Evolutionary conservation across 2,113 vertebrate species (phyloP), one percentile per base, ranked within the genome.

Genomic region (Carassius auratus): DNA sequence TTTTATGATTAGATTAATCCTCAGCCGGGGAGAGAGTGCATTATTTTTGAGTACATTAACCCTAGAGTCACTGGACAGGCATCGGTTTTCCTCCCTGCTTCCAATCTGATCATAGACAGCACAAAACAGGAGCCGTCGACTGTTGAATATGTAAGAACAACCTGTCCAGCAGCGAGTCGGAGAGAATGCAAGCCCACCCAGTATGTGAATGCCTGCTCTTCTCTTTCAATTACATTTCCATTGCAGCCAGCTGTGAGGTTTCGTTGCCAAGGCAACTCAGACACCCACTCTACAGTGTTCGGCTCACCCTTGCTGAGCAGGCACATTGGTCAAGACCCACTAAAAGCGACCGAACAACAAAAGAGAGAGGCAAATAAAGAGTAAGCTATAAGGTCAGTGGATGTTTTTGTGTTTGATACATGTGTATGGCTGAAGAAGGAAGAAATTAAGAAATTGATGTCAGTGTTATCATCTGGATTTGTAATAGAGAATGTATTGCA

Each of bases 1-100:
- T 84, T 84, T 85, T 84, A 61, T 87, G 78, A 90, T 86, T 82
- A 76, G 85, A 89, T 89, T 89, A 88, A 85, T 86, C 77, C 80
- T 77, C 57, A 23, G 42, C 81, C 30, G 19, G 52, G 42, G 50
- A 19, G 52, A 76, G 71, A 78, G 79, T 61, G 62, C n/a, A 36
- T 33, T 30, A 21, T 77, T 61, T 45, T 74, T 80, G 26, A 52
- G 48, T 68, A 42, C 23, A 71, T 76, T 85, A 74, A 84, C 66
- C 66, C 74, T 78, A 52, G 33, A 78, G 61, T 84, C 83, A 84
- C 50, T 85, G 57, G 74, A 45, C 66, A 83, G 48, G 55, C 77
- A 75, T 33, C 3, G 21, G n/a, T 76, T 59, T 30, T 15, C 64
- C 69, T 2, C 8, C 21, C 10, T 62, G 8, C 45, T 42, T 85